These are phyloP conservation scores for Drosophila tropicalis DNA, from an alignment of 1,140 invertebrate species.

Conservation along the genomic window DNA sequence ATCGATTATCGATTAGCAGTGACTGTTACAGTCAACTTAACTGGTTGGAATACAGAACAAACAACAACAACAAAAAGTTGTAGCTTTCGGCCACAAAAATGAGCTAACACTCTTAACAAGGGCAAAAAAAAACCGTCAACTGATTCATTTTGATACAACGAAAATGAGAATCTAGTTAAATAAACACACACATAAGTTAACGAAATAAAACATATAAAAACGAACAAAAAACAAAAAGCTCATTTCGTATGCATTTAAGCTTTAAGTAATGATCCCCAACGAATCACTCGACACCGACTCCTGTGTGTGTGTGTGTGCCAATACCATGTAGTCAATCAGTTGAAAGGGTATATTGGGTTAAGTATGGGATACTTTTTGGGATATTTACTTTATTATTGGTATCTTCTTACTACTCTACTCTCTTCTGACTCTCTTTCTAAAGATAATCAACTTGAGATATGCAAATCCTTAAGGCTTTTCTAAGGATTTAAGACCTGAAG, in stretches of 20 bases:
- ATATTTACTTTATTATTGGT: too few species aligned
- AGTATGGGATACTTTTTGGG: too few species aligned
- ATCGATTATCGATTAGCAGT: background rate
- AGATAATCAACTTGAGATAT: too few species aligned
- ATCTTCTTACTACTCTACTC: too few species aligned
- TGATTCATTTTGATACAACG: background rate
- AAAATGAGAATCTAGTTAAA: slow-evolving; percentile 46
- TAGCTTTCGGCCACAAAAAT: background rate
- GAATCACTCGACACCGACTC: slow-evolving; percentile 21
- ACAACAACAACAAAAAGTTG: too few species aligned
- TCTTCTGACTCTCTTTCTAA: too few species aligned
- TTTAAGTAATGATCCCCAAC: slow-evolving; percentile 64
- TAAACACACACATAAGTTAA: slow-evolving; percentile 37
- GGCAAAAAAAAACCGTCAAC: slow-evolving; percentile 17
- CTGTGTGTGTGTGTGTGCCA: background rate
- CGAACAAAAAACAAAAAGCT: slow-evolving; percentile 36
- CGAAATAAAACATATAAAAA: slow-evolving; percentile 42
- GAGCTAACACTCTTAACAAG: too few species aligned
- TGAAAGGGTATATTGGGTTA: background rate
- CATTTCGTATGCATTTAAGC: slow-evolving; percentile 78
- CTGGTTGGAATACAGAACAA: background rate
- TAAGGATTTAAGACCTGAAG: too few species aligned
- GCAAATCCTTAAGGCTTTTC: too few species aligned
- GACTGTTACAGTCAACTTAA: background rate
- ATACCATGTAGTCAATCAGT: slow-evolving; percentile 15